A percentile compares a stretch with the other conserved stretches of the same genome.
Conservation (phyloP, 2,888 invertebrate species). For the Serripes groenlandicus region DNA sequence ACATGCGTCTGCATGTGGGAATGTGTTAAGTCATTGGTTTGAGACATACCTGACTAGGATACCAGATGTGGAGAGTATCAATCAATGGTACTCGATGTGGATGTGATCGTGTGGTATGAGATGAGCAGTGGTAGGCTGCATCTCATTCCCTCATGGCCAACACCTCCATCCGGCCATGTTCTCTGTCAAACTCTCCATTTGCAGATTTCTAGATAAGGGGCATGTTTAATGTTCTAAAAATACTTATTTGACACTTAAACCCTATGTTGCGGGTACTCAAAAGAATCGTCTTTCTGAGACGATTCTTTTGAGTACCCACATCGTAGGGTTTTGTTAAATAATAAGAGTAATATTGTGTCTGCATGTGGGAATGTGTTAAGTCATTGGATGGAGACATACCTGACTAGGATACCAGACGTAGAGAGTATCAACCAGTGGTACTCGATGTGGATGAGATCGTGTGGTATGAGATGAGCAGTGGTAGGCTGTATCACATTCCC, state of each 20-base stretch:
- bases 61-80: not conserved
- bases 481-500: not conserved
- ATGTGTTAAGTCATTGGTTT: not conserved
- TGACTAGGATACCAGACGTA: not conserved
- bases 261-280: too few species aligned
- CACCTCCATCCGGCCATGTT: constrained; percentile 6
- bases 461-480: not conserved
- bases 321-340: too few species aligned
- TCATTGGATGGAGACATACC: not conserved
- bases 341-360: too few species aligned
- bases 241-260: too few species aligned
- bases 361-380: too few species aligned
- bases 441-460: not conserved
- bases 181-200: not conserved
- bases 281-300: too few species aligned
- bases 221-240: too few species aligned
- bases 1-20: not conserved
- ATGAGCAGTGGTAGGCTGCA: not conserved
- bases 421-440: not conserved
- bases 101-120: not conserved
- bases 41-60: not conserved
- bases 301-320: too few species aligned
- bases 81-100: not conserved
- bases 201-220: too few species aligned
- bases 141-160: not conserved